Evolutionary conservation across 1,140 invertebrate species (phyloP).

Genomic region (Pantala flavescens): DNA sequence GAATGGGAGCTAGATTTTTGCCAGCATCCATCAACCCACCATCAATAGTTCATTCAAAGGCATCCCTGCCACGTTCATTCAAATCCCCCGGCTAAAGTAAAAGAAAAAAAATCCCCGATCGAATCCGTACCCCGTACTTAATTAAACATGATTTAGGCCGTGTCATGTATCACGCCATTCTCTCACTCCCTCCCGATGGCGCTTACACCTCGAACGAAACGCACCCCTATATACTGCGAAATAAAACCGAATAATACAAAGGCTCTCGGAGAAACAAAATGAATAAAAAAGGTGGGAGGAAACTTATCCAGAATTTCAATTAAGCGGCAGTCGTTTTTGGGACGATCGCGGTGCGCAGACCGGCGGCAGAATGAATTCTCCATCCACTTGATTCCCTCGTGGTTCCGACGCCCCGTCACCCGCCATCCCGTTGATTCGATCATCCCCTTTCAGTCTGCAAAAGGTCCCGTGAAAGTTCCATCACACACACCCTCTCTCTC

Average conservation of each 20-base stretch:
- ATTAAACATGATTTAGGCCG: conserved; percentile 1
- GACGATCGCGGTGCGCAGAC: not conserved
- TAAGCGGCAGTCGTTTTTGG: not conserved
- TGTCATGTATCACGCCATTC: not conserved
- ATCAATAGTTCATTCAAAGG: not conserved
- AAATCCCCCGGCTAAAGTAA: not conserved
- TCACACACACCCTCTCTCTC: not conserved
- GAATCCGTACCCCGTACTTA: not conserved
- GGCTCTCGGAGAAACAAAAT: not conserved
- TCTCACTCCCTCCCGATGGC: not conserved
- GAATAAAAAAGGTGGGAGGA: not conserved
- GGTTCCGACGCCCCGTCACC: not conserved
- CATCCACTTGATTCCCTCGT: not conserved
- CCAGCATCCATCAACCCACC: not conserved
- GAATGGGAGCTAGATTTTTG: not conserved
- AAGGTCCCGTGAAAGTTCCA: not conserved
- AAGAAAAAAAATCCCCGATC: not conserved
- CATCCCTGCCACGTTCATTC: not conserved
- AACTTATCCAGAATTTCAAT: conserved; percentile 10
- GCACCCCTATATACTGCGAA: not conserved
- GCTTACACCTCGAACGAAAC: not conserved
- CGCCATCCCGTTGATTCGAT: not conserved
- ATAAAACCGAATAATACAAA: not conserved
- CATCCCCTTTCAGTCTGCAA: no score
- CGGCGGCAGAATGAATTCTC: not conserved